Evolutionary conservation across 2,888 invertebrate genomes (phyloP), one percentile per base, ranked within the genome.

Genomic region (Calameuta filiformis): DNA sequence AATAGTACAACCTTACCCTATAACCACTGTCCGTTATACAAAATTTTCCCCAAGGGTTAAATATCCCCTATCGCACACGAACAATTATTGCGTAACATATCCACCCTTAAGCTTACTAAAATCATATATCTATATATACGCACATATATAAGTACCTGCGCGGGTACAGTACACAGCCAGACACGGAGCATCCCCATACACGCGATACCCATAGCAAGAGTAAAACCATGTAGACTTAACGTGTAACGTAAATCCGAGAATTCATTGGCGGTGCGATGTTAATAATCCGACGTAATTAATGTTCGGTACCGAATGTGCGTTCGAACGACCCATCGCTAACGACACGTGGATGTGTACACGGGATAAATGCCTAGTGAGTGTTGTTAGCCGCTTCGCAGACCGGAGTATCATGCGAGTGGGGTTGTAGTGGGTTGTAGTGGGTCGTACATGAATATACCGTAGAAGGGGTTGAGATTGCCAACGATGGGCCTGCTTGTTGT

Each of bases 281-380:
- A 84, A 85, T 85, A 83, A 84, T 83, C 82, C 82, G 77, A 74
- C 80, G 82, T 83, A 85, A 85, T 85, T 84, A 83, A 85, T 82
- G 83, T 82, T 81, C 76, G 81, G 75, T 79, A 79, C 75, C 77
- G 83, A 84, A 84, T 84, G 79, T 76, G 75, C 81, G 78, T 81
- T 81, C 80, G 81, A 81, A 81, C 79, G 79, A 75, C 40, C 68
- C 76, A 78, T 81, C 81, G 77, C 81, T 82, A 83, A 74, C 79
- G 73, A 81, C 76, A 56, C 23, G 56, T 23, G 56, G 56, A 56
- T 56, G 23, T 56, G 56, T 56, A 56, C 56, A 56, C 2, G 56
- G 56, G 56, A 56, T 56, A 56, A 56, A 56, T 56, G 56, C 56
- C 56, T 56, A 56, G 56, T 23, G 56, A 56, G 56, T 56, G 56